Evolutionary conservation across 2,113 vertebrate genomes (phyloP), one percentile per base, ranked within the genome.

Genomic region (Forbesichthys papilliferus): DNA sequence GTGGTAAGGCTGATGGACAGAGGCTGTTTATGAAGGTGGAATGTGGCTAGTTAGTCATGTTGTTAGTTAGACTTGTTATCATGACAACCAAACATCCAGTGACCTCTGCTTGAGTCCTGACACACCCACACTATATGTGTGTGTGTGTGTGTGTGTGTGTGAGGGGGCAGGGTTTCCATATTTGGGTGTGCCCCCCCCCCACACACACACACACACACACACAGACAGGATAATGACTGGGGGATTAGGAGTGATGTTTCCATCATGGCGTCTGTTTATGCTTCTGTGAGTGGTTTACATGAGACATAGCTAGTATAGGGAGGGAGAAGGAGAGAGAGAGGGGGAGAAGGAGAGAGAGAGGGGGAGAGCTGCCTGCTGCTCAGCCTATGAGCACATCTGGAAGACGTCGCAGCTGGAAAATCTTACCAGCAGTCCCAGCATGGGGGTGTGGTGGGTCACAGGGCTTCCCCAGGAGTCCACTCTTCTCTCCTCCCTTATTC

Each of bases 331-430:
- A 69, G 78, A 5, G 9, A 52, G 51, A 33, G 34, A 18, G n/a
- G 14, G 10, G 74, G 74, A 64, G 33, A 64, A 12, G 58, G 82
- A 69, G 78, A 5, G 9, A 52, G 51, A 33, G 34, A 18, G n/a
- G 14, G 10, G 54, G 68, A 70, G 78, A 88, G 85, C 88, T 87
- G 83, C 86, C 74, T 64, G 66, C 74, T 73, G 80, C 68, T 9
- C 71, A 78, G 79, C 78, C 83, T 68, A 68, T 48, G 20, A 72
- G 66, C 69, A 82, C 87, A 90, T 90, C 85, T 92, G 90, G 88
- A 87, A 84, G 34, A 3, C 76, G 88, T 90, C 78, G 86, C 68
- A 74, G 57, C 71, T 84, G 90, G 89, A 90, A 89, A 88, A 85
- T 82, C 71, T 89, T 81, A 88, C 79, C 73, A 79, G 20, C 20